Conservation (phyloP, 2,888 invertebrate genomes). For the Xylocampa areola region DNA sequence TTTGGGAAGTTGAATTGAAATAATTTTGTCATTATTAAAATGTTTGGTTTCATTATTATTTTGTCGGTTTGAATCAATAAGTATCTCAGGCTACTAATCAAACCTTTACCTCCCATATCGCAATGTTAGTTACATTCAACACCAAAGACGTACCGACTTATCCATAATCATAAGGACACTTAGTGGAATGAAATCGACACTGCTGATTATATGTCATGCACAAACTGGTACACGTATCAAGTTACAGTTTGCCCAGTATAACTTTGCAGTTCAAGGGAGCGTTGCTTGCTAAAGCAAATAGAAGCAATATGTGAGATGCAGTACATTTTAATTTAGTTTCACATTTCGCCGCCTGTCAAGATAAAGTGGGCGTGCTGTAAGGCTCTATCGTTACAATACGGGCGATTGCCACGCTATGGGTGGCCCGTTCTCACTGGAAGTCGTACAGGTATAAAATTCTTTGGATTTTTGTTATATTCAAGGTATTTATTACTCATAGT, state of each 20-base stretch:
- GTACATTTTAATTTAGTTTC: slow-evolving; percentile 12
- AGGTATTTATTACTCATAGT: slow-evolving; percentile 26
- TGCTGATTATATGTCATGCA: slow-evolving; percentile 42
- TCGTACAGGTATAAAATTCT: slow-evolving; percentile 29
- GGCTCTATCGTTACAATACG: slow-evolving; percentile 53
- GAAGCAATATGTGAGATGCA: slow-evolving; percentile 7
- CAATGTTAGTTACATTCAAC: slow-evolving; percentile 5
- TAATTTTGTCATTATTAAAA: no score
- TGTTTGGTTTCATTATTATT: no score
- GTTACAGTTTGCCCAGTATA: slow-evolving; percentile 39
- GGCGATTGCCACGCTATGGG: slow-evolving; percentile 70
- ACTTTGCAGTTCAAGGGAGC: slow-evolving; percentile 10
- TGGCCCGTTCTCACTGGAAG: slow-evolving; percentile 49
- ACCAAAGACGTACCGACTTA: slow-evolving; percentile 34
- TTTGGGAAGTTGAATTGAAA: no score
- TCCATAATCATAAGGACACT: slow-evolving; percentile 52
- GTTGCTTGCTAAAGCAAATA: slow-evolving; percentile 12
- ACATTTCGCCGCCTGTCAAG: slow-evolving; percentile 3
- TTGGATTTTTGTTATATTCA: slow-evolving; percentile 22
- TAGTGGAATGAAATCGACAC: slow-evolving; percentile 56
- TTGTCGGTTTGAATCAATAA: background rate
- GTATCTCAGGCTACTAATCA: background rate
- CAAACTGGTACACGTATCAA: slow-evolving; percentile 36
- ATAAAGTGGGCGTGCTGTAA: slow-evolving; percentile 27
- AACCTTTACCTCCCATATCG: slow-evolving; percentile 1